These are phyloP conservation scores for Notiomystis cincta DNA, from an alignment of 2,113 vertebrate species.

Conservation along the genomic window DNA sequence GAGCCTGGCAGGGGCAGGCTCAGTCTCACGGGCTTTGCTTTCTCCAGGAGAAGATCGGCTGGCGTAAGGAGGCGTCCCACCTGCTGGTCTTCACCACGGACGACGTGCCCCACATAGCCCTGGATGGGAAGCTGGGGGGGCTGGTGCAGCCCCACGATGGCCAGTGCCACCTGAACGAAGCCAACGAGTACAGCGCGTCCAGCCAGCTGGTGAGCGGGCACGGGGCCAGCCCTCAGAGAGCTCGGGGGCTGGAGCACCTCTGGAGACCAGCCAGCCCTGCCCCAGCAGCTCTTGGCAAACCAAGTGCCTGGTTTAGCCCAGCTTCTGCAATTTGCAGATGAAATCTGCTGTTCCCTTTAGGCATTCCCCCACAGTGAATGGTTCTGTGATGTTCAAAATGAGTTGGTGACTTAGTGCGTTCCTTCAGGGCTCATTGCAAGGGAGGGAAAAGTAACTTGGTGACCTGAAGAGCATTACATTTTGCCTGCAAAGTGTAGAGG, in stretches of 20 bases:
- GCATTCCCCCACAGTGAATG: neutral
- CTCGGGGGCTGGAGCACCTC: neutral
- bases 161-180: conserved; percentile 86
- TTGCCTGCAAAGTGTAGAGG: neutral
- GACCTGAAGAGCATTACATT: neutral
- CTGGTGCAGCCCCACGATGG: conserved; percentile 94
- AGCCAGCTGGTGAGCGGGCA: conserved; percentile 82
- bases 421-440: neutral
- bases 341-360: neutral
- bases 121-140: conserved; percentile 92
- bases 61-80: conserved; percentile 94
- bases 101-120: conserved; percentile 91
- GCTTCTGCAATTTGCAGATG: neutral
- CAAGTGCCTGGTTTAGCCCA: neutral
- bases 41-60: conserved; percentile 87
- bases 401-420: neutral
- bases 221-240: accelerated
- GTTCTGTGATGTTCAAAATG: neutral
- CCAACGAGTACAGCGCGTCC: conserved; percentile 88
- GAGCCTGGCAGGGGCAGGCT: neutral
- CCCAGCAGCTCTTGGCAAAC: neutral
- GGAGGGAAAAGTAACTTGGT: neutral
- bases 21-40: neutral
- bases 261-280: neutral
- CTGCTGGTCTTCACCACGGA: conserved; percentile 93